Conservation (phyloP, 23 tunicate genomes). For the Botrylloides violaceus region DNA sequence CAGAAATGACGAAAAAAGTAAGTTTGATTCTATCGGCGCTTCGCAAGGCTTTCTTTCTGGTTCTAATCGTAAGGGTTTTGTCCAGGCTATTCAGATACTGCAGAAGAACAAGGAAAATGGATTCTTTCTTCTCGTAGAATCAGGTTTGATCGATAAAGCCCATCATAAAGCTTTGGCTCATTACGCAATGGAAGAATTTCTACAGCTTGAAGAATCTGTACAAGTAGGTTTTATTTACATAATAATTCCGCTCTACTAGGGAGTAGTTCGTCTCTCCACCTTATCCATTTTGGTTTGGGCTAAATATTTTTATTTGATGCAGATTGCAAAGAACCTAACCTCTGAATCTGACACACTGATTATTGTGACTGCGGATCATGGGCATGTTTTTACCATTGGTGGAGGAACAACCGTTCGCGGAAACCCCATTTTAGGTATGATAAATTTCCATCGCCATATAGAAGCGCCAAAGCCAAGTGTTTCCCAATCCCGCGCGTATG, state of each 20-base stretch:
- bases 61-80: too few species aligned
- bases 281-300: too few species aligned
- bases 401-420: conserved; percentile 36
- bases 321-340: conserved; percentile 32
- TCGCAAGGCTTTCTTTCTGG: too few species aligned
- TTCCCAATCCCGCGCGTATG: too few species aligned
- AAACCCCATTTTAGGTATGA: conserved; percentile 44
- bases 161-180: conserved; percentile 52
- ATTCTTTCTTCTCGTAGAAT: conserved; percentile 64
- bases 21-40: not conserved
- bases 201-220: conserved; percentile 38
- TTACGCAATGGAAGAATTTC: conserved; percentile 55
- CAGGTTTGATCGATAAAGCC: conserved; percentile 62
- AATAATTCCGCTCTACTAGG: not conserved
- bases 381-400: conserved; percentile 64
- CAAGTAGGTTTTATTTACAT: conserved; percentile 14
- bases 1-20: conserved; percentile 65
- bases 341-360: conserved; percentile 49
- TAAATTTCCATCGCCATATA: too few species aligned
- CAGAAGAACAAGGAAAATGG: conserved; percentile 41
- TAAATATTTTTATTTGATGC: too few species aligned
- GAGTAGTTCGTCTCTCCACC: too few species aligned
- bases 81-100: conserved; percentile 67
- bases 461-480: too few species aligned
- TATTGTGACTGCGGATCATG: conserved; percentile 70